Conservation (phyloP, 2,888 invertebrate species). For the Salpingus planirostris region DNA sequence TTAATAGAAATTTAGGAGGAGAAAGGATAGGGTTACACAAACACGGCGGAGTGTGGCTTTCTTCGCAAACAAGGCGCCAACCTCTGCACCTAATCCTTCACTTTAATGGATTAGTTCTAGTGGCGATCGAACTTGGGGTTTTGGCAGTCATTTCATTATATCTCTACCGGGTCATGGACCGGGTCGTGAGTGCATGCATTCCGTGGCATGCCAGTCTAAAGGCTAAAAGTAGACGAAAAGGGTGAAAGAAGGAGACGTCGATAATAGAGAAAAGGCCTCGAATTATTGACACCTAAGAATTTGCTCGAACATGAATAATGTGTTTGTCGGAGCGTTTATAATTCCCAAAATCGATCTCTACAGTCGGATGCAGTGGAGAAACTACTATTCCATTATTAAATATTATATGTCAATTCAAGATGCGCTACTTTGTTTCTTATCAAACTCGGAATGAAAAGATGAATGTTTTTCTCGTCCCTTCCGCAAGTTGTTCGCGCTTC, state of each 20-base stretch:
- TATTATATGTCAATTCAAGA: constrained; percentile 3
- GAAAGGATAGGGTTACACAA: no score
- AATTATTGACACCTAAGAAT: constrained; percentile 9
- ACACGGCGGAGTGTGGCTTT: no score
- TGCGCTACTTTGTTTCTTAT: constrained; percentile 3
- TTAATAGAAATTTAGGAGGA: no score
- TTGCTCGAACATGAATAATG: constrained; percentile 5
- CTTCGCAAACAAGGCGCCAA: no score
- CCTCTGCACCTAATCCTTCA: no score
- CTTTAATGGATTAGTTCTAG: no score
- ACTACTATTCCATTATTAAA: constrained; percentile 1
- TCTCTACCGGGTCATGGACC: no score
- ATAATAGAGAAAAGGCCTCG: constrained; percentile 1
- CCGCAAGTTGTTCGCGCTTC: no score
- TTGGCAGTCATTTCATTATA: no score
- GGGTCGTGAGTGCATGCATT: no score
- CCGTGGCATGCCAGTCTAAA: no score
- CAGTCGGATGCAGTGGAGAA: background rate
- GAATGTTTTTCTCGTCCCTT: constrained; percentile 6
- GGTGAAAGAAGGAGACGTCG: background rate
- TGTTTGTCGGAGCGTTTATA: constrained; percentile 4
- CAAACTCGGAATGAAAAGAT: background rate
- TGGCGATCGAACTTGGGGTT: no score
- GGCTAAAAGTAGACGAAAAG: background rate
- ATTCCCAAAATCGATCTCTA: constrained; percentile 5